Conservation (phyloP, 2,888 invertebrate genomes). For the Diplolepis rosae region DNA sequence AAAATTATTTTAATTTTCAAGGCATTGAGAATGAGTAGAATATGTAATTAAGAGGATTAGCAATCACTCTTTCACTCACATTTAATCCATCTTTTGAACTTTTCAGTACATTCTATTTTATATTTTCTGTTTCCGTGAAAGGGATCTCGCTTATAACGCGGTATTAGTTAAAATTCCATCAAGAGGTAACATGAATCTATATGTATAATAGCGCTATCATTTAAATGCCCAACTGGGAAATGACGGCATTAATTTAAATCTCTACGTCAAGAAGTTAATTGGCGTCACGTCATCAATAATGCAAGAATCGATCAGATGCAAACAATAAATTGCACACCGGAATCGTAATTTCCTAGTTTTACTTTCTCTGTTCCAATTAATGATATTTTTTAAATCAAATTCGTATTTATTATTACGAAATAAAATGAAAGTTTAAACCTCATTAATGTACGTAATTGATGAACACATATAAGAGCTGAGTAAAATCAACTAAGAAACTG, state of each 20-base stretch:
- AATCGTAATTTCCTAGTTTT: too few relatives aligned
- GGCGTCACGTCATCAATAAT: conserved; percentile 10
- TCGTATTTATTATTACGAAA: too few relatives aligned
- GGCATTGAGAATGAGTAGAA: too few relatives aligned
- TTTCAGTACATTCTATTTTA: not conserved
- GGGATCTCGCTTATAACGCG: not conserved
- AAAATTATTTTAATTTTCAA: too few relatives aligned
- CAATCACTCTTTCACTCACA: not conserved
- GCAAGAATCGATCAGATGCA: not conserved
- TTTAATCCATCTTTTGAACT: not conserved
- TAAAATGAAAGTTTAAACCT: too few relatives aligned
- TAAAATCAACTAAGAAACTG: too few relatives aligned
- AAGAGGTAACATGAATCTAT: not conserved
- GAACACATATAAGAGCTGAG: too few relatives aligned
- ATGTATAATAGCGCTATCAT: not conserved
- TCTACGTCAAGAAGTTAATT: conserved; percentile 9
- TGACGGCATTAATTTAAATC: conserved; percentile 4
- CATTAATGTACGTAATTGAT: too few relatives aligned
- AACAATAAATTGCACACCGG: not conserved
- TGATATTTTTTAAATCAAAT: too few relatives aligned
- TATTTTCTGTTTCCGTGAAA: not conserved
- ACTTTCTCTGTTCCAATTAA: too few relatives aligned
- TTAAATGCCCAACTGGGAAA: conserved; percentile 18
- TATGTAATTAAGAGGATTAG: not conserved
- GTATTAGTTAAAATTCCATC: not conserved